Base-by-base conservation (phyloP, 2,888 invertebrate genomes). In the Tenodera sinensis region DNA sequence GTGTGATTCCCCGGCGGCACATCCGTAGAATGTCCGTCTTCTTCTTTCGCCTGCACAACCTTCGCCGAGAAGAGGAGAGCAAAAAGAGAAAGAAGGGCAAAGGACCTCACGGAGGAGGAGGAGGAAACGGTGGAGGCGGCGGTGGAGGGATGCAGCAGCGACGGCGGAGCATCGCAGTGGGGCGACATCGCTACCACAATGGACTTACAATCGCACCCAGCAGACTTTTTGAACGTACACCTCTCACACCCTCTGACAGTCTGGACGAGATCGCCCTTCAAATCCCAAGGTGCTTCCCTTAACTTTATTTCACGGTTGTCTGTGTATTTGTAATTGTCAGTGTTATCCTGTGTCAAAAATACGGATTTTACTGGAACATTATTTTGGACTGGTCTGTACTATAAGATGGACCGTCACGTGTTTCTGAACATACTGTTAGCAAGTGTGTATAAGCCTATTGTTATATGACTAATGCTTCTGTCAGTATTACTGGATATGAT, bases 11-110 rank as follows among this genome's bases (percentile, higher is more conserved):
- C 54, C 54, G 54, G 54, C 54, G 54, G 54, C 54, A 71, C 54
- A 71, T 71, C 54, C 54, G 82, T 87, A 90, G 90, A 95, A 98
- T 98, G 98, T 98, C 98, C 95, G 96, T 98, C 96, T 98, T 98
- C 96, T 98, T 98, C 97, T 98, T 98, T 94, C 98, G 98, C 92
- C 96, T 98, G 93, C 98, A 97, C 96, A 97, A 97, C 95, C 95
- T 97, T 93, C 97, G 96, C 94, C 96, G 98, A 91, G 97, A 97
- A 93, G 97, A 97, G 94, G 97, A 97, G 94, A 95, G 95, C 92
- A 96, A 96, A 93, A 95, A 96, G 91, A 95, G 96, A 93, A 95
- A 95, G 92, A 91, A 92, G 91, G 90, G 92, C 91, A 71, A 90
- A 91, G 30, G 90, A 91, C 27, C 84, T 25, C 20, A 25, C 15